phyloP scores from a whole-genome alignment of 1,140 invertebrate genomes.

The Heliconius himera region DNA sequence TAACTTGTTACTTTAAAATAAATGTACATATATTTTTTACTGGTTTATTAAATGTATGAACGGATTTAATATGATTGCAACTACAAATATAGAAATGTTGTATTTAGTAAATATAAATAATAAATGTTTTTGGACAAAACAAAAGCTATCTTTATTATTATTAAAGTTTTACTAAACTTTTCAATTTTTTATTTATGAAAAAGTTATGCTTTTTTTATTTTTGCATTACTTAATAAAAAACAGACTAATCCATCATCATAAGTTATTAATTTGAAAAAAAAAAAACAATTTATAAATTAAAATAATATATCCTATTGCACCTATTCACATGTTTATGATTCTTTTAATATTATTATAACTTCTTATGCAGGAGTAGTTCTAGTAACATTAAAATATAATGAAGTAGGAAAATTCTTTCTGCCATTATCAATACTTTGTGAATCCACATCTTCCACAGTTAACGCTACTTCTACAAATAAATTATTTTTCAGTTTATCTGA shows the following conservation, averaged over 20 bases:
- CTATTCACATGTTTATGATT: no score
- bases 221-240: neutral
- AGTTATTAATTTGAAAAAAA: no score
- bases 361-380: conserved; percentile 31
- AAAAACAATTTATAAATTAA: no score
- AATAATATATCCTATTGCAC: no score
- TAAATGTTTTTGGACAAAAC: neutral
- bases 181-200: no score
- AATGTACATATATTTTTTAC: neutral
- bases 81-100: neutral
- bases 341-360: no score
- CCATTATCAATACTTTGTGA: neutral
- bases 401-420: neutral
- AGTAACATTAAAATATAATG: conserved; percentile 30
- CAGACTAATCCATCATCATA: neutral
- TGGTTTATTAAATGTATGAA: neutral
- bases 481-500: conserved; percentile 34
- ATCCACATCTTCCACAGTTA: conserved; percentile 44
- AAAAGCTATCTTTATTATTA: neutral
- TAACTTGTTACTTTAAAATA: neutral
- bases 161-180: no score
- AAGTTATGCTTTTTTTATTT: neutral
- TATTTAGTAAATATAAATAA: neutral
- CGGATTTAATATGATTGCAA: neutral
- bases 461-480: conserved; percentile 53